Conservation (phyloP, 64 coral and sea anemone genomes). For the Astreopora myriophthalma region DNA sequence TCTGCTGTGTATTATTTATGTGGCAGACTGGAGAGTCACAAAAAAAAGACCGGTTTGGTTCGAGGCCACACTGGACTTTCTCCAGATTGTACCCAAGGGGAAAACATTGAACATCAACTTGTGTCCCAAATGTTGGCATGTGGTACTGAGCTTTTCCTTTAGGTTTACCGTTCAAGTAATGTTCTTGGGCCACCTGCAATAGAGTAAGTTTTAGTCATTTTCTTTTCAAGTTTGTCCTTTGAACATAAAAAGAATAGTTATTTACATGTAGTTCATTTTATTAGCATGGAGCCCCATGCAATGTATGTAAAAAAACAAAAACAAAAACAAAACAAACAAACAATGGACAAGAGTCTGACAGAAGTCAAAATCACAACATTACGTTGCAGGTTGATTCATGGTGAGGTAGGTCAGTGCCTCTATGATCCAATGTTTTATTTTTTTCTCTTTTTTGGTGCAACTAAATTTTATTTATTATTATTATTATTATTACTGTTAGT, state of each 20-base stretch:
- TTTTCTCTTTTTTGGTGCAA: neutral
- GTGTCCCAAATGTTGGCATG: slow-evolving; percentile 31
- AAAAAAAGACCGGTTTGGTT: slow-evolving; percentile 1
- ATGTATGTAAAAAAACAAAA: neutral
- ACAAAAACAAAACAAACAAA: neutral
- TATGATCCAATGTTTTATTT: too few species aligned
- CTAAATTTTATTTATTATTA: neutral
- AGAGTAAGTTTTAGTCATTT: neutral
- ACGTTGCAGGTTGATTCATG: neutral
- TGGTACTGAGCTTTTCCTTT: slow-evolving; percentile 5
- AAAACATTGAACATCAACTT: slow-evolving; percentile 16
- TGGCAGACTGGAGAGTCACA: slow-evolving; percentile 20
- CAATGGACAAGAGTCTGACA: neutral
- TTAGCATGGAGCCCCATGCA: neutral
- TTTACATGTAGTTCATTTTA: neutral
- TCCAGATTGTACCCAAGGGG: slow-evolving; percentile 21
- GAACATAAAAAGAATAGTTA: neutral
- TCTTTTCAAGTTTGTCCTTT: neutral
- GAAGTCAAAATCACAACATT: neutral
- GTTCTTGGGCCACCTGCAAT: slow-evolving; percentile 23
- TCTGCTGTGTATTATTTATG: neutral
- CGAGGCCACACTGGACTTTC: slow-evolving; percentile 2
- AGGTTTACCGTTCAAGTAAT: slow-evolving; percentile 34
- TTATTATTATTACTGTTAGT: too few species aligned
- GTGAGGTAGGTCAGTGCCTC: neutral